Base-by-base conservation (phyloP, 2,888 invertebrate genomes). In the Athrips mouffetella region DNA sequence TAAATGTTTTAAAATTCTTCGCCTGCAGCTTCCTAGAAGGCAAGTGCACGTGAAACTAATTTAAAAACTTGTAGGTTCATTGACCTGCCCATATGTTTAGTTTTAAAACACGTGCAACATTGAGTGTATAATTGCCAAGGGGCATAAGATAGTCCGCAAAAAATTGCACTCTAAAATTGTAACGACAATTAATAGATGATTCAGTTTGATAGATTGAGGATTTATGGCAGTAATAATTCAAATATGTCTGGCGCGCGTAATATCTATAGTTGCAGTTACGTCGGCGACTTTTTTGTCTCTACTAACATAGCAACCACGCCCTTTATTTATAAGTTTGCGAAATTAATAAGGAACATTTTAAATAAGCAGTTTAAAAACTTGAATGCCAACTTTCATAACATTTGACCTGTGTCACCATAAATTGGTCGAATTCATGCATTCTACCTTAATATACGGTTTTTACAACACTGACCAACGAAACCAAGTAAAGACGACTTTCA, bases 41-140 rank as follows among this genome's bases (percentile, higher is more conserved):
- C 18, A 25, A 49, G 45, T 57, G 59, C 58, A 58, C 60, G 63
- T 61, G 62, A 62, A 48, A 31, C 25, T 50, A 55, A 61, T 62
- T 53, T 52, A 45, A 50, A 56, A 35, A 27, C 27, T 40, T 35
- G 16, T 16, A 50, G 51, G 62, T 53, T 59, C 56, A 50, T 48
- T 54, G 65, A 62, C 60, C 63, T 49, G 51, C 37, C 33, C 56
- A 54, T 52, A 48, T 59, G 58, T 55, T 53, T 25, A 47, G 48
- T 13, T 47, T 51, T 45, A 18, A 47, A 45, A 54, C 62, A 64
- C 58, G 53, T 62, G 61, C 45, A 54, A 30, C 40, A 44, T 51
- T 53, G 54, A 39, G 46, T 51, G 51, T 47, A 52, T 50, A 11
- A 45, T 33, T 45, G 35, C 45, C 41, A 16, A 23, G 31, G 47